These are phyloP conservation scores for Nansenia antarctica DNA, from an alignment of 2,113 vertebrate species.

Conservation along the genomic window DNA sequence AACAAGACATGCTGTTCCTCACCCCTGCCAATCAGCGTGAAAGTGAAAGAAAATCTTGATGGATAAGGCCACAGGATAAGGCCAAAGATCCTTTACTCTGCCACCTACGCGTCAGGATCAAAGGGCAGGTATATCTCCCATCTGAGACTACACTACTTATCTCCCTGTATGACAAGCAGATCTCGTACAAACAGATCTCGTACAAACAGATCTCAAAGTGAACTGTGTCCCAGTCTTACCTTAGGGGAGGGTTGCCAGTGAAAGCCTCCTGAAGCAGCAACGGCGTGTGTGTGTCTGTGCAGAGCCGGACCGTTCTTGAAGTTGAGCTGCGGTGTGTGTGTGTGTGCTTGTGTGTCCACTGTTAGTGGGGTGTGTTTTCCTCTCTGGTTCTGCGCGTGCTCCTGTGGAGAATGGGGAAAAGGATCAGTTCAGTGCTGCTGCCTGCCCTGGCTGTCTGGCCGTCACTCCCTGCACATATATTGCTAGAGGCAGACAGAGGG, in stretches of 20 bases:
- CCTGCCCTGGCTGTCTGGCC: conserved; percentile 59
- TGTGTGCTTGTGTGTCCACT: conserved; percentile 16
- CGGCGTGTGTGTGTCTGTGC: not conserved
- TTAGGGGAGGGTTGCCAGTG: conserved; percentile 19
- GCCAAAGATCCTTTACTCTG: too few relatives aligned
- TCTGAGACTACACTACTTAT: too few relatives aligned
- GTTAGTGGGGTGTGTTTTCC: conserved; percentile 8
- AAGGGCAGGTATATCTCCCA: too few relatives aligned
- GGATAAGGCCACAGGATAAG: too few relatives aligned
- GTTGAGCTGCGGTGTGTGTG: conserved; percentile 39
- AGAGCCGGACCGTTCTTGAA: conserved; percentile 35
- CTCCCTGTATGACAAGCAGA: too few relatives aligned
- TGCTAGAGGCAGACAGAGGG: conserved; percentile 39
- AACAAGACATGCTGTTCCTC: too few relatives aligned
- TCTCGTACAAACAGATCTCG: too few relatives aligned
- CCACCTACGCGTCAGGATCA: not conserved
- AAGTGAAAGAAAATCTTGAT: not conserved
- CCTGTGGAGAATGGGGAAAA: conserved; percentile 32
- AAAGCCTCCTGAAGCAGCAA: conserved; percentile 26
- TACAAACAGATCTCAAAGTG: not conserved
- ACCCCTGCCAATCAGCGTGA: too few relatives aligned
- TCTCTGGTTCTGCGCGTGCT: conserved; percentile 29
- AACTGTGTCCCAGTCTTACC: conserved; percentile 38
- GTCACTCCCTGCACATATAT: conserved; percentile 60
- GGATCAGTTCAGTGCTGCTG: conserved; percentile 46